These are phyloP conservation scores for Cheumatopsyche charites DNA, from an alignment of 1,140 invertebrate species.

Conservation along the genomic window DNA sequence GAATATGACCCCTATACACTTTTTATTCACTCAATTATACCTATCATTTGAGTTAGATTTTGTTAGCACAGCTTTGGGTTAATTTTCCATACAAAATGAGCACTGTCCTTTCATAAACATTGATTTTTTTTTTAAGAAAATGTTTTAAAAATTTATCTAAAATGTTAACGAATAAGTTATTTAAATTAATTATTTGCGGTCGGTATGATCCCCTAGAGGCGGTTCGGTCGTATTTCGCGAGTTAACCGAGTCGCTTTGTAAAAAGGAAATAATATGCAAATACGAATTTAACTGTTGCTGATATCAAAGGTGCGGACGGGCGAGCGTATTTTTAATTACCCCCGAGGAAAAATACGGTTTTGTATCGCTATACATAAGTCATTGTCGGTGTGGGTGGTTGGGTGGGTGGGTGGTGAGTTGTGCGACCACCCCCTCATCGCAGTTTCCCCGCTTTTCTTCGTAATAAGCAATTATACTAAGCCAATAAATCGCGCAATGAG, in stretches of 20 bases:
- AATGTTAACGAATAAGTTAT: too few relatives aligned
- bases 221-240: background rate
- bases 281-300: conserved; percentile 30
- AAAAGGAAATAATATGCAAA: conserved; percentile 28
- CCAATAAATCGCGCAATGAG: conserved; percentile 45
- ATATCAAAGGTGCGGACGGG: conserved; percentile 32
- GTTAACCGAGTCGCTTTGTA: conserved; percentile 18
- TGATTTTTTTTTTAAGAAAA: too few relatives aligned
- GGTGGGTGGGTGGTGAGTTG: background rate
- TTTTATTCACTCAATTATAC: too few relatives aligned
- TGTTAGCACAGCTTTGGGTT: too few relatives aligned
- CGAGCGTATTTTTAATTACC: conserved; percentile 36
- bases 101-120: too few relatives aligned
- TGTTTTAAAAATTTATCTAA: too few relatives aligned
- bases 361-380: conserved; percentile 25
- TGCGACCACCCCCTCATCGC: background rate
- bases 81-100: too few relatives aligned
- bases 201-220: too few relatives aligned
- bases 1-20: too few relatives aligned
- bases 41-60: too few relatives aligned
- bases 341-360: conserved; percentile 38
- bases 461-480: conserved; percentile 45
- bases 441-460: background rate
- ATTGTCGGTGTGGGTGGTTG: conserved; percentile 29
- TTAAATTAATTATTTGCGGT: too few relatives aligned